Evolutionary conservation across 2,797 vertebrate genomes (phyloP), one percentile per base, ranked within the genome.

Genomic region (Sebastiscus albofasciatus): DNA sequence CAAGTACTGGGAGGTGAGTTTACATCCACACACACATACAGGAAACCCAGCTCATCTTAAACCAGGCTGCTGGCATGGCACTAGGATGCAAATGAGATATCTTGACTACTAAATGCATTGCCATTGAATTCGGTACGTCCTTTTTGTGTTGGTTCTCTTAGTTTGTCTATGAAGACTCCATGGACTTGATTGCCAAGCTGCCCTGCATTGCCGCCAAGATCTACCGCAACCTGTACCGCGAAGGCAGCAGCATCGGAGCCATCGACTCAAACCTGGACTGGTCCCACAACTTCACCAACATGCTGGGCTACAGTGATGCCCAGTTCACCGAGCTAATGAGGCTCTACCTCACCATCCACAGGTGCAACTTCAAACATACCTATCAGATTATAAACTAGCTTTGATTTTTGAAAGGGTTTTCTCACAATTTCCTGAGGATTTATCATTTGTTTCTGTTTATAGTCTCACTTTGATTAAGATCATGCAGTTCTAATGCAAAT

Each of bases 281-380:
- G 98, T 98, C 98, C 20, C 96, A 99, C 92, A 99, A 99, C 92
- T 99, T 99, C 92, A 97, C 96, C 94, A 99, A 99, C 94, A 99
- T 99, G 98, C 93, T 99, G 95, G 98, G 98, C 82, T 99, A 99
- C 94, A 97, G 75, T 1, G 97, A 99, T 1, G 20, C 92, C 2
- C 95, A 98, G 93, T 99, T 99, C 93, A 97, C 97, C 2, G 98
- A 99, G 93, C 97, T 99, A 4, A 99, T 99, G 98, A 95, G 98
- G 85, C 97, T 99, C 79, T 99, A 99, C 95, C 98, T 99, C 93
- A 98, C 98, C 81, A 99, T 99, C 91, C 98, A 99, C 97, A 99
- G 98, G 98, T 99, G 46, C 73, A 69, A 3, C 29, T 34, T 55
- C 2, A 72, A 64, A 46, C 39, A 6, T 2, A 22, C 8, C 3